Evolutionary conservation across 2,113 vertebrate species (phyloP), one percentile per base, ranked within the genome.

Genomic region (Pithys albifrons): DNA sequence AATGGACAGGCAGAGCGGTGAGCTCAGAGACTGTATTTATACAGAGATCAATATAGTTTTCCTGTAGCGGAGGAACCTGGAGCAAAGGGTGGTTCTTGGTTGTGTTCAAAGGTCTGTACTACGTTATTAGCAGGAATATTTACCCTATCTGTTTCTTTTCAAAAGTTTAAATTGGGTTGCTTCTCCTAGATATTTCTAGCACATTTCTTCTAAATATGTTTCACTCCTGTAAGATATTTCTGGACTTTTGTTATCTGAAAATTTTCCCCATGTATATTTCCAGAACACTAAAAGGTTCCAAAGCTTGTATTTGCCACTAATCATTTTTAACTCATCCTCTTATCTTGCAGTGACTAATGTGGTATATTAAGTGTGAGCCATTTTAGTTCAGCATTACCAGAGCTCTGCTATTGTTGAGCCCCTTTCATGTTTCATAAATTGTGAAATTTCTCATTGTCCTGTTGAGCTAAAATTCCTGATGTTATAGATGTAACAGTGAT

Each of bases 41-140:
- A 66, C 58, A 80, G 39, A 81, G 16, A 51, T 14, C 6, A 31
- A 5, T 37, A 48, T 9, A 16, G 18, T 78, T 85, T 82, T 27
- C n/a, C 23, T 39, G 12, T 31, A 74, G 80, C 93, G 90, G 9
- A 29, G 31, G 71, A 82, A 61, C 11, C 5, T 73, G 18, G 5
- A 3, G 1, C 7, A 5, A 5, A 2, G 10, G 3, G 18, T 41
- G 12, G 16, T 31, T 37, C 12, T 25, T 81, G 10, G 1, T n/a
- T 57, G 2, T 57, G 17, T 89, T 91, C 49, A 69, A 39, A 79
- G 10, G 14, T 77, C 51, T 83, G 45, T 61, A 12, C 45, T 67
- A 13, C 12, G 67, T 62, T 41, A 51, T 84, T 84, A 86, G 20
- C 35, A 66, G 31, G 12, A 59, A 4, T 55, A 33, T 75, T 83